Percentiles rank a stretch among this genome's conserved stretches.
These are phyloP conservation scores for Plutella xylostella DNA, from an alignment of 2,888 invertebrate genomes.

Conservation along the genomic window DNA sequence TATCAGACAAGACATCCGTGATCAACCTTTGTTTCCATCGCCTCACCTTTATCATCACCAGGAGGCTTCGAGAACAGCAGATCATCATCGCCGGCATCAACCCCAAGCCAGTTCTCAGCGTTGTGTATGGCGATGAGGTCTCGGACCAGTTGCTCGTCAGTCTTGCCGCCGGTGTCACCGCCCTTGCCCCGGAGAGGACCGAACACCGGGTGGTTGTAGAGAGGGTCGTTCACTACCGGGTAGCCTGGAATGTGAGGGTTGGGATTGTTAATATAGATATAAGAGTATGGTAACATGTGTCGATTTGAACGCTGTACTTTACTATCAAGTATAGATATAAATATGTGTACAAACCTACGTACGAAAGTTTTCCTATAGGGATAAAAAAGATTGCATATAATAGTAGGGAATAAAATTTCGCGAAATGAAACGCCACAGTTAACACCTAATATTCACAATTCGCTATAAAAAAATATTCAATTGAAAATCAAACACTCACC, in stretches of 20 bases:
- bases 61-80: conserved; percentile 83
- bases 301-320: no score
- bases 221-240: conserved; percentile 96
- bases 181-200: conserved; percentile 93
- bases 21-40: no score
- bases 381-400: no score
- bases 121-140: conserved; percentile 94
- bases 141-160: conserved; percentile 88
- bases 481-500: conserved; percentile 67
- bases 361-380: no score
- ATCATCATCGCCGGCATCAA: conserved; percentile 90
- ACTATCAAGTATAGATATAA: no score
- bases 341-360: no score
- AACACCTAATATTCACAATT: background rate
- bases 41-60: conserved; percentile 72
- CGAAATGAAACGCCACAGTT: no score
- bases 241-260: no score
- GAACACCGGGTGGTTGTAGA: conserved; percentile 97
- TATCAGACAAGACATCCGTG: no score
- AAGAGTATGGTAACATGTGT: no score
- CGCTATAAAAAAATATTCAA: background rate
- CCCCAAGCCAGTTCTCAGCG: conserved; percentile 93
- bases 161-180: conserved; percentile 88
- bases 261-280: no score
- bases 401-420: no score